Base-by-base conservation (phyloP, 2,888 invertebrate species). In the Myopa testacea region DNA sequence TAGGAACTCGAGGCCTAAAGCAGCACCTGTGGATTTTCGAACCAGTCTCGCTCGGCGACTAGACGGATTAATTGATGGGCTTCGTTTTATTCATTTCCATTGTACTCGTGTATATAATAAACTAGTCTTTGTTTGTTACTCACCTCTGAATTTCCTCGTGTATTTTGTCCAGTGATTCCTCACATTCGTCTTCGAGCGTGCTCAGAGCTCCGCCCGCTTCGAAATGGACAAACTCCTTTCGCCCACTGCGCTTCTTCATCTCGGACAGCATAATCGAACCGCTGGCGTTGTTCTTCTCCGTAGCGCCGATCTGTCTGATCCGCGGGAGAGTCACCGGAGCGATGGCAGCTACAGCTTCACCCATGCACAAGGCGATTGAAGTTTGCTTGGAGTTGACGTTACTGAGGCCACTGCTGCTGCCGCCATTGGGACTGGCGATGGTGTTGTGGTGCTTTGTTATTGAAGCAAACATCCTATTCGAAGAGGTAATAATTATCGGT, bases 61-160 rank as follows among this genome's bases (percentile, higher is more conserved):
- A 55, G 6, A 55, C 16, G 16, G 16, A 16, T 55, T 4, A n/a
- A 55, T 14, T 8, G 10, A 45, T 45, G 10, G 10, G 10, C 6
- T 45, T 45, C 10, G 7, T 45, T 45, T 45, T 45, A 55, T 55
- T 16, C 5, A 8, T 55, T 55, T 55, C 55, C 55, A 14, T 50
- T 10, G 10, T 50, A 50, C 50, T 8, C 50, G 50, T 26, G 2
- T 26, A 26, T 26, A 26, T 26, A 45, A 68, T 45, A 40, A 26
- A 38, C 40, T 40, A 26, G 26, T 26, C 26, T 26, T 26, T 26
- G 34, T 26, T 62, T 6, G 3, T 3, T n/a, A 58, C 75, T 75
- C 45, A 75, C 75, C 68, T 75, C 58, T 60, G 75, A 37, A 75
- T 75, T 34, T 75, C 75, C 26, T 55, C 68, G 50, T n/a, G 68